Percentiles rank a stretch among this genome's conserved stretches.
Evolutionary conservation across 2,797 vertebrate genomes (phyloP).

Genomic region (Diplodus puntazzo): DNA sequence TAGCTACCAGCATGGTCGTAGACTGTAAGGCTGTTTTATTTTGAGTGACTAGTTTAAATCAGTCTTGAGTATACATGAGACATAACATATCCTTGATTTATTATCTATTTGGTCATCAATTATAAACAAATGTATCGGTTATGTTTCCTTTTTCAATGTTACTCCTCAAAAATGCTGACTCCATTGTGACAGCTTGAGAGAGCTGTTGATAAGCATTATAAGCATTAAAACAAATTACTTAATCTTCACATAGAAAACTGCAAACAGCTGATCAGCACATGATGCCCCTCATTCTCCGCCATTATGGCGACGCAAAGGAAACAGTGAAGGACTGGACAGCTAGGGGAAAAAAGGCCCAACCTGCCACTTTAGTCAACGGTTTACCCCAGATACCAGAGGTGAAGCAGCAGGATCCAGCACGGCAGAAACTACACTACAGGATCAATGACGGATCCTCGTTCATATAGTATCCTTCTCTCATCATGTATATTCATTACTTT

Average conservation of each 20-base stretch:
- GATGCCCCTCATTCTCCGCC: conserved; percentile 66
- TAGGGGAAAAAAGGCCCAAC: conserved; percentile 32
- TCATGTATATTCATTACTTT: conserved; percentile 33
- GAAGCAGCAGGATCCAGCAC: conserved; percentile 41
- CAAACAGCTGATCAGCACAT: conserved; percentile 59
- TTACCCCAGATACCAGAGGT: conserved; percentile 68
- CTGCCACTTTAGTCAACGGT: conserved; percentile 51
- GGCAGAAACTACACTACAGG: conserved; percentile 82
- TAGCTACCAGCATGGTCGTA: no score
- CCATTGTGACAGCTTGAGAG: not conserved
- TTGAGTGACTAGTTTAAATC: no score
- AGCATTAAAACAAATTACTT: not conserved
- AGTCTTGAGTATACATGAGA: not conserved
- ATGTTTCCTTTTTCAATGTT: not conserved
- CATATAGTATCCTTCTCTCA: conserved; percentile 84
- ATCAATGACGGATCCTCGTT: conserved; percentile 83
- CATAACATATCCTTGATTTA: not conserved
- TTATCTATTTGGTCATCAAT: not conserved
- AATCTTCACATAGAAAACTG: conserved; percentile 72
- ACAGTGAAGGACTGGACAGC: conserved; percentile 29
- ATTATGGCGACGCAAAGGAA: conserved; percentile 75
- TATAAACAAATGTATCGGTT: not conserved
- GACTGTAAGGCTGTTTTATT: no score
- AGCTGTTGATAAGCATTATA: not conserved
- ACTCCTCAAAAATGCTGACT: not conserved